Percentiles rank a stretch among this genome's conserved stretches.
These are phyloP conservation scores for Spongilla lacustris DNA, from an alignment of 37 sponge, comb jelly and placozoan genomes.

Conservation along the genomic window DNA sequence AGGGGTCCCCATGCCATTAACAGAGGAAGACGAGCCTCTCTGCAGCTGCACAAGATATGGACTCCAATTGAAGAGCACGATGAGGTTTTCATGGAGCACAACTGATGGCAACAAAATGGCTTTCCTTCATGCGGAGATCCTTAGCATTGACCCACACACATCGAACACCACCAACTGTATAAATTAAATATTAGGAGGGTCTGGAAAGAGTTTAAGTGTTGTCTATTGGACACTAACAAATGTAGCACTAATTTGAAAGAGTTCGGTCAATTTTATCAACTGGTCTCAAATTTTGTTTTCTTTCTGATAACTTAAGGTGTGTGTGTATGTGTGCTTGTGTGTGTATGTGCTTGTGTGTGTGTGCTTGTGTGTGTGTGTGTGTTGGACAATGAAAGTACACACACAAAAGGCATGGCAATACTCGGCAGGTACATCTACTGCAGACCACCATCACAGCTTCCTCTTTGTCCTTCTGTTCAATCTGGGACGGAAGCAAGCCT, in stretches of 20 bases:
- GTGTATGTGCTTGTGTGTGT: background rate
- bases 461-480: slow-evolving; percentile 12
- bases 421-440: background rate
- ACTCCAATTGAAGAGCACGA: background rate
- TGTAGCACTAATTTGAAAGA: too few species aligned
- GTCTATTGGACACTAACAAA: too few species aligned
- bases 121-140: background rate
- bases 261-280: too few species aligned
- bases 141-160: background rate
- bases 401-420: background rate
- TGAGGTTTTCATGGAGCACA: background rate
- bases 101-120: background rate
- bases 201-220: background rate
- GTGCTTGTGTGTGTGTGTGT: background rate
- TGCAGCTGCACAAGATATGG: background rate
- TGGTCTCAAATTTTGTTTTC: too few species aligned
- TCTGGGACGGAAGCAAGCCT: slow-evolving; percentile 15
- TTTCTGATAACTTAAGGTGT: too few species aligned
- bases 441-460: slow-evolving; percentile 9
- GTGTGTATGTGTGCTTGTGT: background rate
- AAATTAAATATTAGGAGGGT: background rate
- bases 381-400: background rate
- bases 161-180: background rate
- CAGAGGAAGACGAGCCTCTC: background rate
- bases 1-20: background rate